Evolutionary conservation across 1,140 invertebrate genomes (phyloP).

Genomic region (Chelonus insularis): DNA sequence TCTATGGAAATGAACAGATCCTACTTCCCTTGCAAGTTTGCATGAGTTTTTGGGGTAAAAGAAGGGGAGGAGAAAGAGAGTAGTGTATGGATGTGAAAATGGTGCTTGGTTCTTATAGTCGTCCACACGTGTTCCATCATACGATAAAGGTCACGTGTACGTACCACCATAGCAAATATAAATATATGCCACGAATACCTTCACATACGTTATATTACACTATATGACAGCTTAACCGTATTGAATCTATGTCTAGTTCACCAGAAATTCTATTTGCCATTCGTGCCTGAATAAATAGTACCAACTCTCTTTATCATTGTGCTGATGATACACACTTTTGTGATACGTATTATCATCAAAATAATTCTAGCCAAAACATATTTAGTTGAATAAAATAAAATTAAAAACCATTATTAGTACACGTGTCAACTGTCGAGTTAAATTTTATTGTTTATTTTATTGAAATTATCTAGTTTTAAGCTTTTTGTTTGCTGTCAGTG

Average conservation of each 20-base stretch:
- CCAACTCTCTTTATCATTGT: not conserved
- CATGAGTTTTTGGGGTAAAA: not conserved
- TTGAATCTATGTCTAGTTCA: not conserved
- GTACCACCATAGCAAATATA: not conserved
- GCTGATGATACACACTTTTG: too few relatives aligned
- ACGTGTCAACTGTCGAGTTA: too few relatives aligned
- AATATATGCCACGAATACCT: not conserved
- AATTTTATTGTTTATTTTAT: too few relatives aligned
- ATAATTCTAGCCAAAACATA: too few relatives aligned
- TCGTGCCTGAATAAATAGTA: constrained; percentile 2
- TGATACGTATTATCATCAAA: too few relatives aligned
- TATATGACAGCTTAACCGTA: constrained; percentile 1
- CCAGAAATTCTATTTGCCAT: constrained; percentile 4
- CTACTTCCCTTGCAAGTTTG: not conserved
- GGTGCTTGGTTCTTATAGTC: not conserved
- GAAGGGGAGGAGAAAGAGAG: too few relatives aligned
- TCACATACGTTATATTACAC: not conserved
- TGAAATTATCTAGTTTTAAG: too few relatives aligned
- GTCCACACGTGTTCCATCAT: not conserved
- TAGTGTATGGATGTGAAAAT: too few relatives aligned
- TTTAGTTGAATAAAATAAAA: too few relatives aligned
- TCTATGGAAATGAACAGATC: constrained; percentile 8
- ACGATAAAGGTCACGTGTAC: constrained; percentile 1
- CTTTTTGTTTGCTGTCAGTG: too few relatives aligned
- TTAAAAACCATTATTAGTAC: too few relatives aligned